Evolutionary conservation across 2,797 vertebrate genomes (phyloP).

Genomic region (Dallia pectoralis): DNA sequence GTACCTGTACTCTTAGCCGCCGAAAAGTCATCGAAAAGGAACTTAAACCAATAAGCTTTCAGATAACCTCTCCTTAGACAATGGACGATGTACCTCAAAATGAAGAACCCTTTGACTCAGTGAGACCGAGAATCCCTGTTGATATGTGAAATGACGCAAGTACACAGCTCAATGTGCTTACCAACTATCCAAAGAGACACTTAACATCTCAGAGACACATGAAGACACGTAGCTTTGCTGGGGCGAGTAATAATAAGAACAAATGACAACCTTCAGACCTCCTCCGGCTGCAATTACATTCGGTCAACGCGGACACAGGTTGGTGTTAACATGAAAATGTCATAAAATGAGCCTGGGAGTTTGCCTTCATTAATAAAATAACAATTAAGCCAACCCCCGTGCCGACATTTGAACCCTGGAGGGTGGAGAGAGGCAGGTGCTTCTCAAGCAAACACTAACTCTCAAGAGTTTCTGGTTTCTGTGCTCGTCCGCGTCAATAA

Average conservation of each 20-base stretch:
- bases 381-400: slow-evolving; percentile 42
- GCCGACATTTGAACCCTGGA: slow-evolving; percentile 58
- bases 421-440: slow-evolving; percentile 34
- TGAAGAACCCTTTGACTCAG: background rate
- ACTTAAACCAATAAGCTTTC: background rate
- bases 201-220: background rate
- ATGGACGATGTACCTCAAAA: background rate
- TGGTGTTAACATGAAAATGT: slow-evolving; percentile 1
- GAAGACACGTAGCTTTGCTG: background rate
- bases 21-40: background rate
- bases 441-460: slow-evolving; percentile 60
- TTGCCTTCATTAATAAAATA: slow-evolving; percentile 15
- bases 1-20: no score
- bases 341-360: background rate
- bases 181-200: background rate
- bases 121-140: background rate
- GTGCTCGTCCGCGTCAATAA: slow-evolving; percentile 45
- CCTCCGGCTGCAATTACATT: background rate
- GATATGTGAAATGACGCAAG: background rate
- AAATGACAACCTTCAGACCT: background rate
- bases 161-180: no score
- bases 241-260: background rate
- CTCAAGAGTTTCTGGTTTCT: slow-evolving; percentile 70
- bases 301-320: slow-evolving; percentile 9
- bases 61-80: background rate